Evolutionary conservation across 2,888 invertebrate genomes (phyloP).

Genomic region (Muscina levida): DNA sequence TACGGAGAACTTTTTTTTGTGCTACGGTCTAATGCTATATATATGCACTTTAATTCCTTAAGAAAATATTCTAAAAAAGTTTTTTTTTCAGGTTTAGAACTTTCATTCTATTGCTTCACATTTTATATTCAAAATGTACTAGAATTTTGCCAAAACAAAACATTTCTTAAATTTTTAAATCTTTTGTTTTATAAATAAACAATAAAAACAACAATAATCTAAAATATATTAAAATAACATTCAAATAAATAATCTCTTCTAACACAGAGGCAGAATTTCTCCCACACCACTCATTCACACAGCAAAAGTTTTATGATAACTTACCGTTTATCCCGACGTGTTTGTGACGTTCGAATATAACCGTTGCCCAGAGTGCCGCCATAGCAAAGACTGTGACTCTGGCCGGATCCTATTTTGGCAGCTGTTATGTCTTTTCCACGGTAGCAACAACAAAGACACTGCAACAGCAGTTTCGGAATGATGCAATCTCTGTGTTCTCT

Average conservation of each 20-base stretch:
- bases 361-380: slow-evolving; percentile 80
- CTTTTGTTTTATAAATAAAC: slow-evolving; percentile 15
- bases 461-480: slow-evolving; percentile 17
- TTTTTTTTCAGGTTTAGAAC: too few relatives aligned
- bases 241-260: too few relatives aligned
- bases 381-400: slow-evolving; percentile 81
- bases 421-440: slow-evolving; percentile 70
- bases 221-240: neutral
- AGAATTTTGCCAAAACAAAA: too few relatives aligned
- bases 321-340: slow-evolving; percentile 82
- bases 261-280: neutral
- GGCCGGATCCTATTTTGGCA: slow-evolving; percentile 83
- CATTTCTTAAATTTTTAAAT: too few relatives aligned
- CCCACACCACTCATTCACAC: too few relatives aligned
- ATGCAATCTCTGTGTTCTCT: slow-evolving; percentile 29
- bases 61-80: too few relatives aligned
- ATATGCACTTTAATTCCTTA: too few relatives aligned
- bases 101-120: too few relatives aligned
- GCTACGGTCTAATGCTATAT: too few relatives aligned
- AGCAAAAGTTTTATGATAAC: slow-evolving; percentile 65
- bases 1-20: too few relatives aligned
- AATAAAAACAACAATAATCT: neutral
- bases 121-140: too few relatives aligned
- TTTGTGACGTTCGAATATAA: slow-evolving; percentile 80
- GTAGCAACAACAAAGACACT: slow-evolving; percentile 61